Conservation (phyloP, 2,888 invertebrate species). For the Diarsia rubi region DNA sequence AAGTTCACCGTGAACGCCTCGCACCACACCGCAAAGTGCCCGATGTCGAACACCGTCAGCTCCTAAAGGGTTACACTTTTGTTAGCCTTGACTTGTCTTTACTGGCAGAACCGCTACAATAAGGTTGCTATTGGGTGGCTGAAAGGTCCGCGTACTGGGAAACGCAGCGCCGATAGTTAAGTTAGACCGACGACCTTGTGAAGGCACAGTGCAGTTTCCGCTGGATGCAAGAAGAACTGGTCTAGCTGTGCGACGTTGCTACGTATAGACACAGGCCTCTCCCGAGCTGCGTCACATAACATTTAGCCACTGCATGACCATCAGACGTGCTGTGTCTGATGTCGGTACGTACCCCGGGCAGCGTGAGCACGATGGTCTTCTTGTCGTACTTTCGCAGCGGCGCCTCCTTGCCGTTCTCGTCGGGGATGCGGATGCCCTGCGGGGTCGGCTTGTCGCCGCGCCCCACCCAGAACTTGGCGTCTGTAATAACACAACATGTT, state of each 20-base stretch:
- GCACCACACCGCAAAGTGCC: slow-evolving; percentile 98
- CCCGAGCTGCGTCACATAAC: not conserved
- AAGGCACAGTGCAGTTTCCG: too few species aligned
- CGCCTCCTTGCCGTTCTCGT: slow-evolving; percentile 96
- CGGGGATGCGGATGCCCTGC: slow-evolving; percentile 96
- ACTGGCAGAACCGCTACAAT: not conserved
- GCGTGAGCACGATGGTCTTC: slow-evolving; percentile 96
- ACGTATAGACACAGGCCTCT: not conserved
- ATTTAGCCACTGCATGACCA: not conserved
- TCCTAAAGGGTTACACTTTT: slow-evolving; percentile 85
- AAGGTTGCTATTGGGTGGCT: not conserved
- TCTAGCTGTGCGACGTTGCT: not conserved
- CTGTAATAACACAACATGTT: slow-evolving; percentile 85
- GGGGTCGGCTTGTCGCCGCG: slow-evolving; percentile 95
- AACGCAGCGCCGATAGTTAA: too few species aligned
- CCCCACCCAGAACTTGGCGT: slow-evolving; percentile 98
- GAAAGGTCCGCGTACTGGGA: not conserved
- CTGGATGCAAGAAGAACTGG: not conserved
- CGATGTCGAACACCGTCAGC: slow-evolving; percentile 97
- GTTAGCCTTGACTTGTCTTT: not conserved
- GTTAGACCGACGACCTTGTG: not conserved
- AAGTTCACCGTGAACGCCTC: slow-evolving; percentile 98
- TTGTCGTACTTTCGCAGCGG: slow-evolving; percentile 95
- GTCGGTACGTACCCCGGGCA: slow-evolving; percentile 92
- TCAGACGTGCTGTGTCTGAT: not conserved